Evolutionary conservation across 35 echinoderm and acorn worm species (phyloP), one percentile per base, ranked within the genome.

Genomic region (Eucidaris tribuloides): DNA sequence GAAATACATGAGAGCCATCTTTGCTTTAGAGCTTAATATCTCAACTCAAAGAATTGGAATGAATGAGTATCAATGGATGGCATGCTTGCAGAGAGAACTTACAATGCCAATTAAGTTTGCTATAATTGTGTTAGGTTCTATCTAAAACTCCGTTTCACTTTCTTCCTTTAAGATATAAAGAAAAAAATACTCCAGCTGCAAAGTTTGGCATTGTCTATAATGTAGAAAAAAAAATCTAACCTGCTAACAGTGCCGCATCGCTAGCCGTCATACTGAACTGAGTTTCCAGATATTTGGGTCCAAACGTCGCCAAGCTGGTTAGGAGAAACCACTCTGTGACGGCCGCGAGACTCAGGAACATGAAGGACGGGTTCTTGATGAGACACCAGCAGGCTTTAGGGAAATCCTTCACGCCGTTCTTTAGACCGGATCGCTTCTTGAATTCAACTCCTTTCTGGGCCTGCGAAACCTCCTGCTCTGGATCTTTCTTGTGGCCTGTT

Each of bases 311-410:
- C 52, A 93, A 93, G 5, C 91, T 86, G 0, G 91, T 80, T 19
- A 93, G 55, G 7, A 93, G 79, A n/a, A 93, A 93, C 84, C 84
- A 87, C 66, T 93, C 91, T 0, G 91, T 88, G 36, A 80, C 55
- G 13, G 77, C 78, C 19, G 79, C 80, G 6, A 87, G 29, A 58
- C 85, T 82, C 5, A 93, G 58, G 63, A 87, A 93, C 64, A 93
- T 40, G 42, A 93, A 93, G 18, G 91, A 70, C 58, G 70, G 71
- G 85, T 93, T 93, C 36, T 87, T 83, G 5, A 93, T 13, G 11
- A 93, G 84, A 29, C 31, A 34, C 4, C 70, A 62, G 45, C 71
- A 56, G 24, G 91, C 91, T 60, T 43, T 74, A 2, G 91, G 91
- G 37, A 93, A 88, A 42, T 93, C 91, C 63, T 43, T 22, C 3